Conservation (phyloP, 2,797 vertebrate species). For the Etheostoma perlongum region DNA sequence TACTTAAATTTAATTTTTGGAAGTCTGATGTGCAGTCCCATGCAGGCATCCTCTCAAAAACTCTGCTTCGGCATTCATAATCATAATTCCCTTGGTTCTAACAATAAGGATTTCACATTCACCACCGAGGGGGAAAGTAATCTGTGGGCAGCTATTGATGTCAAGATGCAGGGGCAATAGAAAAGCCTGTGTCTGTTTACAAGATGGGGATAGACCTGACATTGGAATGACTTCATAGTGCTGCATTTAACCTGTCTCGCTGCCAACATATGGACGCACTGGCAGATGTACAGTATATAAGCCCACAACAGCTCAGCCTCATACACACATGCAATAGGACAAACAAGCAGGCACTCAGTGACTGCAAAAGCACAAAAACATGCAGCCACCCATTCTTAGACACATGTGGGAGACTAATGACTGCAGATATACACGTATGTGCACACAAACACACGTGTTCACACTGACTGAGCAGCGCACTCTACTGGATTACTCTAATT, state of each 20-base stretch:
- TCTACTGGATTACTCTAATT: slow-evolving; percentile 55
- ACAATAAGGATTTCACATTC: slow-evolving; percentile 18
- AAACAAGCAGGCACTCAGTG: not conserved
- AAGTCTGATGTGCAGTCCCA: not conserved
- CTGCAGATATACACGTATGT: slow-evolving; percentile 19
- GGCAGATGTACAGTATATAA: slow-evolving; percentile 8
- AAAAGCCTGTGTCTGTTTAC: slow-evolving; percentile 56
- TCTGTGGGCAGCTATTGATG: slow-evolving; percentile 45
- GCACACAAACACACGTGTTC: slow-evolving; percentile 18
- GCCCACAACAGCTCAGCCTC: not conserved
- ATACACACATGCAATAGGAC: slow-evolving; percentile 5
- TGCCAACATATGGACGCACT: slow-evolving; percentile 27
- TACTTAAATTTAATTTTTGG: not conserved
- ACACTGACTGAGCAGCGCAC: slow-evolving; percentile 12
- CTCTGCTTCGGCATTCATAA: slow-evolving; percentile 11
- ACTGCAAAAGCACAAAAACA: slow-evolving; percentile 15
- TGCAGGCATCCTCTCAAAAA: not conserved
- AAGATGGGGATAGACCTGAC: slow-evolving; percentile 66
- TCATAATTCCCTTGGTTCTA: not conserved
- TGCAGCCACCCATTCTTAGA: slow-evolving; percentile 2
- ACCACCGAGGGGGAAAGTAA: slow-evolving; percentile 1
- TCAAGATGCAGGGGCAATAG: slow-evolving; percentile 14
- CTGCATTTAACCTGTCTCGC: slow-evolving; percentile 61
- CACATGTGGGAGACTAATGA: slow-evolving; percentile 26
- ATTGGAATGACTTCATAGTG: slow-evolving; percentile 70